Conservation (phyloP, 2,888 invertebrate genomes). For the Oxystoma pomonae region DNA sequence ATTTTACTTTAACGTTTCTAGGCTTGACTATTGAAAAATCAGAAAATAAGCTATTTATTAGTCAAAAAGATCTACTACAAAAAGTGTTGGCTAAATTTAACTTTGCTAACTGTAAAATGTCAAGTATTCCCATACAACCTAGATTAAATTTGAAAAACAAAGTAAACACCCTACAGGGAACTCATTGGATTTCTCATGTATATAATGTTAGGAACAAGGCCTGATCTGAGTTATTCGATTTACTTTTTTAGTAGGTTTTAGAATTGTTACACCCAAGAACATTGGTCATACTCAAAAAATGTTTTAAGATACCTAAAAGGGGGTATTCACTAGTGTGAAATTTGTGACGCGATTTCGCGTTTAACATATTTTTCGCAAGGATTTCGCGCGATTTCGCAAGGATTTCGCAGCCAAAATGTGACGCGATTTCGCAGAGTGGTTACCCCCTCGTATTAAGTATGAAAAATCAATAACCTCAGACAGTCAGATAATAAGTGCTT, state of each 20-base stretch:
- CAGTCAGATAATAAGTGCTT: constrained; percentile 9
- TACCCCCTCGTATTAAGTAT: constrained; percentile 21
- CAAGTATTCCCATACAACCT: constrained; percentile 19
- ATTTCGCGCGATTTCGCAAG: too few relatives aligned
- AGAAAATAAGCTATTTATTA: constrained; percentile 15
- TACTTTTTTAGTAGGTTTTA: constrained; percentile 29
- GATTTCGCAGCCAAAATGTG: too few relatives aligned
- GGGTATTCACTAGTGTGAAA: too few relatives aligned
- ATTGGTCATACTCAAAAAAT: constrained; percentile 24
- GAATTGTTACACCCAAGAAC: constrained; percentile 21
- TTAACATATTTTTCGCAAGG: too few relatives aligned
- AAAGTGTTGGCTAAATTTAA: constrained; percentile 23
- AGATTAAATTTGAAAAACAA: constrained; percentile 15
- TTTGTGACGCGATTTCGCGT: too few relatives aligned
- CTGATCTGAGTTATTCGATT: constrained; percentile 24
- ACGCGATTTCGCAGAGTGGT: too few relatives aligned
- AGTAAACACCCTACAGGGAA: constrained; percentile 20
- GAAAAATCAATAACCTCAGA: constrained; percentile 3
- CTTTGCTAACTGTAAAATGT: constrained; percentile 19
- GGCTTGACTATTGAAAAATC: constrained; percentile 18
- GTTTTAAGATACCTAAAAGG: constrained; percentile 18
- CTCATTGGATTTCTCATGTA: constrained; percentile 27
- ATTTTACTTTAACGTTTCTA: constrained; percentile 16
- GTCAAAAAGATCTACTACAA: constrained; percentile 22
- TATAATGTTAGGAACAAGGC: constrained; percentile 23